Evolutionary conservation across 2,797 vertebrate species (phyloP), one percentile per base, ranked within the genome.

Genomic region (Rhinichthys osculus): DNA sequence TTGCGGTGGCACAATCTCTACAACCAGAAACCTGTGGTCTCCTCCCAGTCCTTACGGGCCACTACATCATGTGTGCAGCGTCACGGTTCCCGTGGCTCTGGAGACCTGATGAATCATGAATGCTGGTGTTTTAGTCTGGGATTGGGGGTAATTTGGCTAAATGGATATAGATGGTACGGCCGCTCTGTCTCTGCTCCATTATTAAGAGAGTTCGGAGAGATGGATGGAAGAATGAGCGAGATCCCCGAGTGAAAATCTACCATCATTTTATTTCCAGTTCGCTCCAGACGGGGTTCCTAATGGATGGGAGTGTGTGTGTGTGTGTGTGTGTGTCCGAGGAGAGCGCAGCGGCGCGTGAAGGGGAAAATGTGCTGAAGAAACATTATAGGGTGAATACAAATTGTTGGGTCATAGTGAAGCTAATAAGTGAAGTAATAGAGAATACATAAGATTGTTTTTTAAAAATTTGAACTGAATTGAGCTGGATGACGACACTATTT

Each of bases 61-160:
- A 11, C 78, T 47, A 19, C 9, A 66, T 80, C 27, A 67, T 33
- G 0, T 17, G 62, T 0, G 5, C 27, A 1, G 5, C n/a, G 2
- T 23, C 21, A 57, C 21, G 4, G 27, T 30, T 66, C 62, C 14
- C 7, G 30, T 16, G 27, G 30, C 30, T 66, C 30, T 66, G 64
- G 64, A 3, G 64, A 57, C 50, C 50, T 59, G 90, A 93, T 94
- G 90, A 94, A 94, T 94, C 92, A 93, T 95, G 93, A 88, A 94
- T 87, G 81, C 30, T 78, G 74, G 82, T 85, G 84, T 94, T 92
- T 92, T 89, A 86, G 80, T 59, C 83, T 82, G 85, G 89, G 89
- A 90, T 88, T 90, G 85, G 92, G 87, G 86, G 77, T 73, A 81
- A 93, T 94, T 94, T 91, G 81, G 87, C 83, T 90, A 93, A 94